Evolutionary conservation across 2,797 vertebrate species (phyloP), one percentile per base, ranked within the genome.

Genomic region (Molossus molossus): DNA sequence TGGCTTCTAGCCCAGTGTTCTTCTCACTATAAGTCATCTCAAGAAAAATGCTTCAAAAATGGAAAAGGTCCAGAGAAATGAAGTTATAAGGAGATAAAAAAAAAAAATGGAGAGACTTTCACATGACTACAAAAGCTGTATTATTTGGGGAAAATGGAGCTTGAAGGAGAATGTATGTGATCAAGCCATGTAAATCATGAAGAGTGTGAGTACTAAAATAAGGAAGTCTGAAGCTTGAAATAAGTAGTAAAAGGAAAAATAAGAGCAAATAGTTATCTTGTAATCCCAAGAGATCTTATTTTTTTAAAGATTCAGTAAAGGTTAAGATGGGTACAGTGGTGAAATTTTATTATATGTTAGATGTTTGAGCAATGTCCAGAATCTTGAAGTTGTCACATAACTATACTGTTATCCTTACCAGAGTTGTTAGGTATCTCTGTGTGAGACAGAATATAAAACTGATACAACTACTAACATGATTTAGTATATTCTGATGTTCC

Each of bases 401-500:
- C 15, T 65, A 25, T 79, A 57, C 13, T 83, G 9, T 67, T 84
- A n/a, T 87, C 45, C 33, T 82, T 84, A 76, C 73, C 8, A 55
- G 87, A 75, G 67, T 90, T 91, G 92, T 8, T 90, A 86, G 57
- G 20, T 82, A 67, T 82, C 53, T 94, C 53, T 94, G 29, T 64
- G 33, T 50, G 57, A 90, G 70, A 80, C 11, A 67, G 25, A 90
- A 79, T 73, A 17, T 69, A 69, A 70, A 23, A 86, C 62, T 86
- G 40, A 53, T 88, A 14, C 20, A 58, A 69, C 83, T 86, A 72
- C 58, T 79, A 84, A 37, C 91, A 18, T 84, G 33, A 92, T 64
- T 86, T 10, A 62, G 1, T 60, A 25, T 55, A 58, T 90, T 86
- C 37, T 72, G 45, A 33, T 55, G 5, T 79, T 85, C 58, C 72